These are phyloP conservation scores for Drosophila nigrodunni DNA, from an alignment of 1,140 invertebrate species.

Conservation along the genomic window DNA sequence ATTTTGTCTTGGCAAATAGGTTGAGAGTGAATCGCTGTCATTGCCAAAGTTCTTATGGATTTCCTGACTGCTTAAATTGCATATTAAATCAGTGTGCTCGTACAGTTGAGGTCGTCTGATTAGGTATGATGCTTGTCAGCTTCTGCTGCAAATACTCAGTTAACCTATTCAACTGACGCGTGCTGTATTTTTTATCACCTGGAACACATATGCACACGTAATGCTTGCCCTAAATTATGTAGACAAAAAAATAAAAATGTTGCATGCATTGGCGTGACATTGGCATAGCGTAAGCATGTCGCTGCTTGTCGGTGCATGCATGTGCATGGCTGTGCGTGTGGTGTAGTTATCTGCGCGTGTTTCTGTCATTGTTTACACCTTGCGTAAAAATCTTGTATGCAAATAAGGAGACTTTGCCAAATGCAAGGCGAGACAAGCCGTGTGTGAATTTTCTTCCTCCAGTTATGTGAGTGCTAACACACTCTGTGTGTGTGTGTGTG, in stretches of 20 bases:
- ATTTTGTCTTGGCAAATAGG: conserved; percentile 10
- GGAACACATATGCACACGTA: no score
- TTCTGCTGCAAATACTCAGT: conserved; percentile 1
- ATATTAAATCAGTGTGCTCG: background rate
- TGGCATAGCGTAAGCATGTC: conserved; percentile 26
- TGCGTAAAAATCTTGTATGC: conserved; percentile 55
- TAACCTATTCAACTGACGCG: conserved; percentile 28
- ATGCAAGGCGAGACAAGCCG: background rate
- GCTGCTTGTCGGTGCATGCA: conserved; percentile 20
- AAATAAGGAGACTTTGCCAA: conserved; percentile 27
- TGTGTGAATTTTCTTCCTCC: no score
- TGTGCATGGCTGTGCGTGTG: background rate
- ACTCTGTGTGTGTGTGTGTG: conserved; percentile 13
- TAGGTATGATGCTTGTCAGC: background rate
- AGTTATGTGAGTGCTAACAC: background rate
- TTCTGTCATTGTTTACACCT: conserved; percentile 46
- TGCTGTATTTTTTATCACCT: conserved; percentile 2
- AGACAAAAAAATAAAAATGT: conserved; percentile 24
- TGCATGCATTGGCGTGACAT: conserved; percentile 37
- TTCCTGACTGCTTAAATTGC: conserved; percentile 1
- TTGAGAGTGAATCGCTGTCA: conserved; percentile 21
- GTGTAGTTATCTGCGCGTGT: background rate
- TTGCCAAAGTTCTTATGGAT: conserved; percentile 25
- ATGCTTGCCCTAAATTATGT: conserved; percentile 18
- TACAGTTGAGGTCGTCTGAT: conserved; percentile 1